Conservation (phyloP, 2,797 vertebrate genomes). For the Spondyliosoma cantharus region DNA sequence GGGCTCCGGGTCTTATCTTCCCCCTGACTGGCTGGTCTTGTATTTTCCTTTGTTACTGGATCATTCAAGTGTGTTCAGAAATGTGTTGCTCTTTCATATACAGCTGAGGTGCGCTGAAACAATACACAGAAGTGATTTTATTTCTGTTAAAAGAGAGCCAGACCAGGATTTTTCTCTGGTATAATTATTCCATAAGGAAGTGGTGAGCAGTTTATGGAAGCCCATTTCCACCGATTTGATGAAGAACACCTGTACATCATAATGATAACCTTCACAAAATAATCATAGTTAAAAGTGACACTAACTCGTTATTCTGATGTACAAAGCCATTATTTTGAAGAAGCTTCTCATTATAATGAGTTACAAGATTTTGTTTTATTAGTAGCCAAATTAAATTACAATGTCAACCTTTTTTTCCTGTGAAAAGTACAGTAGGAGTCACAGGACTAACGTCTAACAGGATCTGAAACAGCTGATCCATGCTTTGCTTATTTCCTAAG, state of each 20-base stretch:
- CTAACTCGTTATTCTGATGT: no score
- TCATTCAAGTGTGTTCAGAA: conserved; percentile 18
- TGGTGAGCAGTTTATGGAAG: no score
- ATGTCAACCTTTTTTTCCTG: not conserved
- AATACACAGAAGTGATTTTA: not conserved
- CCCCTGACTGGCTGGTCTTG: conserved; percentile 25
- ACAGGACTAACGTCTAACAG: not conserved
- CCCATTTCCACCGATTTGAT: no score
- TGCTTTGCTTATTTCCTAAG: conserved; percentile 5
- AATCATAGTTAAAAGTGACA: no score
- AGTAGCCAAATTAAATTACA: not conserved
- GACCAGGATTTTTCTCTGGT: not conserved
- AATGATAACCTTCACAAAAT: not conserved
- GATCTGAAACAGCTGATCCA: conserved; percentile 24
- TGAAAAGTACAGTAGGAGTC: not conserved
- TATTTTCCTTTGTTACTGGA: conserved; percentile 38
- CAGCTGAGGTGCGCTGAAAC: conserved; percentile 22
- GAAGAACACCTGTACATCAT: no score
- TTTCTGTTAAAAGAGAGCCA: not conserved
- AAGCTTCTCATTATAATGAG: no score
- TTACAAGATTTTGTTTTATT: no score
- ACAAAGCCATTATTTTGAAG: no score
- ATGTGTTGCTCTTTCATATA: conserved; percentile 24
- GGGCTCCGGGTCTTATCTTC: conserved; percentile 41
- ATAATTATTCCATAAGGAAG: not conserved